Base-by-base conservation (phyloP, 2,113 vertebrate genomes). In the Scalopus aquaticus region DNA sequence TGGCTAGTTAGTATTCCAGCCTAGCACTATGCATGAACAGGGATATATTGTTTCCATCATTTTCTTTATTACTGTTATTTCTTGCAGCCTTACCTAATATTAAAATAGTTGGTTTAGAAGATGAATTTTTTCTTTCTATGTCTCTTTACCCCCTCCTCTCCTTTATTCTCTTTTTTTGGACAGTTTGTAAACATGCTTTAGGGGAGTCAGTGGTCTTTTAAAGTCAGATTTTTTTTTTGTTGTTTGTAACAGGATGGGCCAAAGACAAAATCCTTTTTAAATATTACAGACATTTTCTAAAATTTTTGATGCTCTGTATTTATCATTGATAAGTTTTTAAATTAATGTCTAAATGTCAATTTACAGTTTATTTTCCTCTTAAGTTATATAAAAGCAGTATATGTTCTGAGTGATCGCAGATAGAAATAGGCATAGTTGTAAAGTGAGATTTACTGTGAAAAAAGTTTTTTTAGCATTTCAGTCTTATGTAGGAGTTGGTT, bases 241-340 rank as follows among this genome's bases (percentile, higher is more conserved):
- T n/a, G n/a, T n/a, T n/a, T n/a, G n/a, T n/a, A 95, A 78, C 30
- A 80, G 62, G 17, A 58, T 95, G 32, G 28, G 5, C 42, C 22
- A 35, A 32, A 90, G 72, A 54, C 30, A 92, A 65, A 82, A 69
- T 87, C 60, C 77, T 94, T 95, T 82, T 65, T 82, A 62, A 87
- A 26, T 88, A 51, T 51, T 17, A 80, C 51, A 86, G 54, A 70
- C 74, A 90, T 76, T 87, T 26, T 88, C 78, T 49, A 84, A 93
- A 92, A 83, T 19, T 80, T 89, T 51, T 67, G n/a, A 69, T 85
- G 15, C 22, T 88, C 58, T 56, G 2, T 60, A 24, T 77, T 90
- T 76, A 70, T 91, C 16, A 46, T 35, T 64, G n/a, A 7, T 69
- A 90, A 73, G 39, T 54, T 72, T 94, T 91, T 84, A 30, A 70